phyloP scores from a whole-genome alignment of 2,113 vertebrate species.

The Hymenochirus boettgeri region DNA sequence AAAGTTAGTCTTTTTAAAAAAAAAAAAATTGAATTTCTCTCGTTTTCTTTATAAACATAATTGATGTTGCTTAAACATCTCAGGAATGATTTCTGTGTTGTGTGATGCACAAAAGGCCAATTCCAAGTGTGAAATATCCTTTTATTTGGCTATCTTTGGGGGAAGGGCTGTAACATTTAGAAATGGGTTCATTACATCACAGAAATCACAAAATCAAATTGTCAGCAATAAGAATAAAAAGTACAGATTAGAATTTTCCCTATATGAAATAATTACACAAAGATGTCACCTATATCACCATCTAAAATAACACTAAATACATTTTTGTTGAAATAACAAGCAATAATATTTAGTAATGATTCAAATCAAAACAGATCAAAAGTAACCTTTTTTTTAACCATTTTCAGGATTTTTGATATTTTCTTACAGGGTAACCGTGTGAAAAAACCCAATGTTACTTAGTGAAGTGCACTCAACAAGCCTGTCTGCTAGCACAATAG shows the following conservation, averaged over 20 bases:
- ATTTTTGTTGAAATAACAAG: conserved; percentile 72
- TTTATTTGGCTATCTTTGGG: conserved; percentile 29
- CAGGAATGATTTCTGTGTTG: conserved; percentile 52
- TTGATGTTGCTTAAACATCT: conserved; percentile 67
- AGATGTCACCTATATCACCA: conserved; percentile 71
- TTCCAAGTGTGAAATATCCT: conserved; percentile 38
- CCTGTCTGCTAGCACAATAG: conserved; percentile 64
- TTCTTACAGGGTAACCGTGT: conserved; percentile 56
- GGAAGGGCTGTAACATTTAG: conserved; percentile 66
- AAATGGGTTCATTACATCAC: conserved; percentile 68
- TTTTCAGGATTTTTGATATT: conserved; percentile 43
- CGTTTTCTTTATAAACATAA: conserved; percentile 86
- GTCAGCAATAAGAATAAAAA: conserved; percentile 69
- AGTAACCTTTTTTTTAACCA: conserved; percentile 50
- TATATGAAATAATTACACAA: conserved; percentile 86
- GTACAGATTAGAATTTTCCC: conserved; percentile 70
- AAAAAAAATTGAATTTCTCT: conserved; percentile 50
- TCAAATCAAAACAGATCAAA: conserved; percentile 66
- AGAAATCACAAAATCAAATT: conserved; percentile 68
- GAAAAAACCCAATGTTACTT: conserved; percentile 58
- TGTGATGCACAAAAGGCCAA: conserved; percentile 54
- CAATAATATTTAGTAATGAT: conserved; percentile 68
- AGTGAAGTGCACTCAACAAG: conserved; percentile 68
- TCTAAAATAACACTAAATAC: conserved; percentile 91
- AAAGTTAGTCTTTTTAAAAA: conserved; percentile 76